Percentiles rank a stretch among this genome's conserved stretches.
phyloP scores from a whole-genome alignment of 1,140 invertebrate genomes.

The Magallana gigas region DNA sequence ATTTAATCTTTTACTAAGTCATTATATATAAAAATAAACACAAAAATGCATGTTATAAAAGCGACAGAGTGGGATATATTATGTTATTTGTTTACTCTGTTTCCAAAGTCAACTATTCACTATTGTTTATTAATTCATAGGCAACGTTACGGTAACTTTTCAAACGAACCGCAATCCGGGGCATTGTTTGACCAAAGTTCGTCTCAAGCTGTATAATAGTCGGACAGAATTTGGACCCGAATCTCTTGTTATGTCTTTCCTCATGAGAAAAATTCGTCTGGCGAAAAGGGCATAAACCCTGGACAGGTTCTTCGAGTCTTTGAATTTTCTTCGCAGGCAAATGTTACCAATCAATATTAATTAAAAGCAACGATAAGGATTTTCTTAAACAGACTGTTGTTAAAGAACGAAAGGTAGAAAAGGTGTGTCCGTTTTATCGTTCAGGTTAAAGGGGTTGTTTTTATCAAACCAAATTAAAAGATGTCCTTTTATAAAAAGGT shows the following conservation, averaged over 20 bases:
- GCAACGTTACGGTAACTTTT: neutral
- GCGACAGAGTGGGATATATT: too few relatives aligned
- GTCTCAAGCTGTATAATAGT: neutral
- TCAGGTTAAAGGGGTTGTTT: too few relatives aligned
- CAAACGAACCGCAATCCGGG: neutral
- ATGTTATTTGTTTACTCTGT: too few relatives aligned
- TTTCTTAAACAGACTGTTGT: neutral
- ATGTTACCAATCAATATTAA: conserved; percentile 16
- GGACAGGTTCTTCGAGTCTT: neutral
- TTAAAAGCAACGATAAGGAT: neutral
- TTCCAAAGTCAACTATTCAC: neutral
- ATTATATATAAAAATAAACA: too few relatives aligned
- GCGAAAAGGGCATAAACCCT: neutral
- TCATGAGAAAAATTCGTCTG: neutral
- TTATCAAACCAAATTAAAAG: too few relatives aligned
- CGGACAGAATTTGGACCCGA: neutral
- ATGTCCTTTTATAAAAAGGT: too few relatives aligned
- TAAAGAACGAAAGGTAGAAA: too few relatives aligned
- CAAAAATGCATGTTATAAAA: too few relatives aligned
- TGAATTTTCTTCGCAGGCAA: conserved; percentile 7
- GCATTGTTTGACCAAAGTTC: conserved; percentile 4
- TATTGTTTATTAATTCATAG: conserved; percentile 2
- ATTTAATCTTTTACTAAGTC: too few relatives aligned
- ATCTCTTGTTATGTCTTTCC: neutral
- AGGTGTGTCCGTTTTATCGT: too few relatives aligned